These are phyloP conservation scores for Podilymbus podiceps DNA, from an alignment of 2,113 vertebrate species.

Conservation along the genomic window DNA sequence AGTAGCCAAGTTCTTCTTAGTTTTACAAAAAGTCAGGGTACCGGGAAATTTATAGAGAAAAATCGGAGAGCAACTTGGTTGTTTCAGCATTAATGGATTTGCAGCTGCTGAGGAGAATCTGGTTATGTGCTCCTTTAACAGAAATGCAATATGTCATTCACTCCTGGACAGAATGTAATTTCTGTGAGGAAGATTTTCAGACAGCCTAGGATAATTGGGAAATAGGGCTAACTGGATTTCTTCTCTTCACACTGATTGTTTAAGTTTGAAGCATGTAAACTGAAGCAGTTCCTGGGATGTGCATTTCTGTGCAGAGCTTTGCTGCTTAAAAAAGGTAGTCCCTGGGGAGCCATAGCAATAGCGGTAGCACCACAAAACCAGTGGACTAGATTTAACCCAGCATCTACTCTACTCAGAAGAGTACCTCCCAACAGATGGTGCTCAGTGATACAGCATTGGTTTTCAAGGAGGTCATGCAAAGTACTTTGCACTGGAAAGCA, in stretches of 20 bases:
- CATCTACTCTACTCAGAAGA: rapidly evolving
- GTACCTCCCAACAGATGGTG: background rate
- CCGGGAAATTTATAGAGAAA: background rate
- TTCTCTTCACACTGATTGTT: background rate
- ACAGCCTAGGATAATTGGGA: background rate
- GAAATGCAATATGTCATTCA: background rate
- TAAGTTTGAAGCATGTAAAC: background rate
- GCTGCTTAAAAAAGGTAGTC: rapidly evolving
- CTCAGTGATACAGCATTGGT: background rate
- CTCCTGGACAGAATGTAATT: background rate
- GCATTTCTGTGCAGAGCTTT: background rate
- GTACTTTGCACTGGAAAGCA: background rate
- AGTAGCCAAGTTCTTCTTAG: background rate
- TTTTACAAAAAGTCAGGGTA: background rate
- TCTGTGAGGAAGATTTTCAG: background rate
- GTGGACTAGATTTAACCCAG: background rate
- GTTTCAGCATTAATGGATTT: conserved; percentile 4
- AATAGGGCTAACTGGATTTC: background rate
- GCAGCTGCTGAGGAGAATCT: background rate
- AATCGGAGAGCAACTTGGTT: background rate
- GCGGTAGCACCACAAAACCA: background rate
- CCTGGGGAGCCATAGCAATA: too few species aligned
- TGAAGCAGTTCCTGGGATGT: background rate
- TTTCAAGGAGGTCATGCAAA: background rate
- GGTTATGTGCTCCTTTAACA: background rate